Evolutionary conservation across 2,888 invertebrate species (phyloP).

Genomic region (Eudasyphora cyanicolor): DNA sequence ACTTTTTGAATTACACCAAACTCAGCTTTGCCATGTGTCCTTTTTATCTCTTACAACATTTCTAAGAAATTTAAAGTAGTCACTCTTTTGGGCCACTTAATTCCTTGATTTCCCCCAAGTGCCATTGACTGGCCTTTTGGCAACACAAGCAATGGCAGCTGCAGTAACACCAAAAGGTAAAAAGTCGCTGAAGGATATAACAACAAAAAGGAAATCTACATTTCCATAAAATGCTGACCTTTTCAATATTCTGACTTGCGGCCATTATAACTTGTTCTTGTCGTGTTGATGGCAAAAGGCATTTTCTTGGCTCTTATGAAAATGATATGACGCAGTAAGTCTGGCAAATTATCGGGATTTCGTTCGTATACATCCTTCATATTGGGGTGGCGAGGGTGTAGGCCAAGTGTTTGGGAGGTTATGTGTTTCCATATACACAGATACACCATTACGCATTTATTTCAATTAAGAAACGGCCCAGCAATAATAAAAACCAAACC

Average conservation of each 20-base stretch:
- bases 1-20: too few relatives aligned
- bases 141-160: too few relatives aligned
- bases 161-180: slow-evolving; percentile 12
- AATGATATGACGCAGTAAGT: slow-evolving; percentile 27
- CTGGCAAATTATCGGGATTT: slow-evolving; percentile 20
- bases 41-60: not conserved
- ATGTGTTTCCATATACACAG: not conserved
- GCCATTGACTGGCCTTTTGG: slow-evolving; percentile 10
- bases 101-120: slow-evolving; percentile 24
- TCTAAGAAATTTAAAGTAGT: not conserved
- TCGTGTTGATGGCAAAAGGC: not conserved
- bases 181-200: not conserved
- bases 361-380: too few relatives aligned
- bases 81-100: slow-evolving; percentile 1
- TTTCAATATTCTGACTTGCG: slow-evolving; percentile 8
- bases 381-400: not conserved
- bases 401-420: not conserved
- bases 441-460: slow-evolving; percentile 42
- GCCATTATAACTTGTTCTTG: not conserved
- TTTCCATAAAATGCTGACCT: slow-evolving; percentile 19
- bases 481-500: not conserved
- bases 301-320: not conserved
- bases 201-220: not conserved
- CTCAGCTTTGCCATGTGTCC: not conserved
- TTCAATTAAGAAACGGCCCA: slow-evolving; percentile 35